Percentiles rank a stretch among this genome's conserved stretches.
phyloP scores from a whole-genome alignment of 2,113 vertebrate species.

The Crotalus horridus region DNA sequence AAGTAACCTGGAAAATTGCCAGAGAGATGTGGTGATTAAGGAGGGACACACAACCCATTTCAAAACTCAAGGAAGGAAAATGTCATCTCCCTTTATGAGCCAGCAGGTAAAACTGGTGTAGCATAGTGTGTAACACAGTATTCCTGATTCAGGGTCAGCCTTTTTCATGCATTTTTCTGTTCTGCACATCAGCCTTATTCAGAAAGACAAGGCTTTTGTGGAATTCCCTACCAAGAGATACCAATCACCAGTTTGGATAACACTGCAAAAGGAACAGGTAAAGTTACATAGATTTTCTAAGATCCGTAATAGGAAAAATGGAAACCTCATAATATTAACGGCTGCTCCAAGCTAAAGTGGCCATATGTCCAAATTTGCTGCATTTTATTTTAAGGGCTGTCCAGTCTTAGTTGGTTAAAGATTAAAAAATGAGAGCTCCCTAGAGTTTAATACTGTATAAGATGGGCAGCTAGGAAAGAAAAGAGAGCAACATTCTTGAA shows the following conservation, averaged over 20 bases:
- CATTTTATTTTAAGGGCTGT: neutral
- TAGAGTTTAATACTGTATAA: neutral
- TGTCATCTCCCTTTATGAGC: neutral
- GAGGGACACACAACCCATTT: neutral
- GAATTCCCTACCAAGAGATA: neutral
- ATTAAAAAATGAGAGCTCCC: neutral
- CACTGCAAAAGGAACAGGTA: neutral
- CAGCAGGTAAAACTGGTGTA: neutral
- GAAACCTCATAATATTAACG: neutral
- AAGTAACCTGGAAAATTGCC: neutral
- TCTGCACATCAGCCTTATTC: neutral
- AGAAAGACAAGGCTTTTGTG: neutral
- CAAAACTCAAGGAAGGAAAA: neutral
- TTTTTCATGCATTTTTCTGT: neutral
- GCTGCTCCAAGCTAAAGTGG: neutral
- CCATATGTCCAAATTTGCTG: neutral
- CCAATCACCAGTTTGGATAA: neutral
- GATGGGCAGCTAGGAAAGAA: neutral
- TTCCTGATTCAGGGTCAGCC: neutral
- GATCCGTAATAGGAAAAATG: neutral
- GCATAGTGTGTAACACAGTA: neutral
- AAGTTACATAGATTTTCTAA: neutral
- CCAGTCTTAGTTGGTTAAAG: neutral
- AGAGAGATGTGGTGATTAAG: neutral
- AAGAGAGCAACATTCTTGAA: neutral